Conservation (phyloP, 2,888 invertebrate species). For the Bedellia somnulentella region DNA sequence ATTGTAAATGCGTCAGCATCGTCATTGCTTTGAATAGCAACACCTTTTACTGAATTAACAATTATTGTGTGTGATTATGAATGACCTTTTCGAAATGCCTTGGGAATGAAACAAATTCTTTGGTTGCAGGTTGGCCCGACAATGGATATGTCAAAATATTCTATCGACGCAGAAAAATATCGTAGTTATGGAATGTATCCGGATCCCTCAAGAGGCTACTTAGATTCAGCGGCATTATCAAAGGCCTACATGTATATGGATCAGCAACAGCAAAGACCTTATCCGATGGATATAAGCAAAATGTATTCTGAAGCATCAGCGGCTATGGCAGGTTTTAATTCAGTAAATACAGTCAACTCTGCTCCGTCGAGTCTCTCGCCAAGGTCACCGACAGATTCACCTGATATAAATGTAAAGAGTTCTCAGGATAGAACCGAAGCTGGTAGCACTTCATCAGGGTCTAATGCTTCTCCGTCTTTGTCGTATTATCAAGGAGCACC, state of each 20-base stretch:
- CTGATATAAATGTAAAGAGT: constrained; percentile 51
- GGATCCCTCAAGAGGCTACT: constrained; percentile 70
- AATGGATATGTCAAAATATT: constrained; percentile 78
- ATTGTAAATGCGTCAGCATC: no score
- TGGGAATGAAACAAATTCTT: constrained; percentile 7
- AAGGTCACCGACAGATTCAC: constrained; percentile 56
- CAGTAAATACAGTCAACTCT: constrained; percentile 29
- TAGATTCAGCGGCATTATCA: constrained; percentile 72
- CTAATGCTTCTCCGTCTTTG: constrained; percentile 65
- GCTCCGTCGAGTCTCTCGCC: constrained; percentile 48
- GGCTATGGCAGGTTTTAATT: constrained; percentile 56
- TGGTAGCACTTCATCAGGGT: constrained; percentile 62
- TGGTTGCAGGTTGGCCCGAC: constrained; percentile 70
- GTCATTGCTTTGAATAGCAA: no score
- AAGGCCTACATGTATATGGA: constrained; percentile 81
- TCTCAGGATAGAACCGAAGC: constrained; percentile 53
- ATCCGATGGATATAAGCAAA: constrained; percentile 67
- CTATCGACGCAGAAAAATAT: constrained; percentile 77
- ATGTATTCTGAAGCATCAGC: constrained; percentile 67
- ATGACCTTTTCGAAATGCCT: no score
- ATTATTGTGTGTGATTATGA: no score
- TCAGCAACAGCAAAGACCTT: constrained; percentile 55
- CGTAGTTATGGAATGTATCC: constrained; percentile 76
- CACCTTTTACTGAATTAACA: no score
- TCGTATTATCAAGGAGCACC: constrained; percentile 62